Evolutionary conservation across 2,888 invertebrate genomes (phyloP).

Genomic region (Meganola albula): DNA sequence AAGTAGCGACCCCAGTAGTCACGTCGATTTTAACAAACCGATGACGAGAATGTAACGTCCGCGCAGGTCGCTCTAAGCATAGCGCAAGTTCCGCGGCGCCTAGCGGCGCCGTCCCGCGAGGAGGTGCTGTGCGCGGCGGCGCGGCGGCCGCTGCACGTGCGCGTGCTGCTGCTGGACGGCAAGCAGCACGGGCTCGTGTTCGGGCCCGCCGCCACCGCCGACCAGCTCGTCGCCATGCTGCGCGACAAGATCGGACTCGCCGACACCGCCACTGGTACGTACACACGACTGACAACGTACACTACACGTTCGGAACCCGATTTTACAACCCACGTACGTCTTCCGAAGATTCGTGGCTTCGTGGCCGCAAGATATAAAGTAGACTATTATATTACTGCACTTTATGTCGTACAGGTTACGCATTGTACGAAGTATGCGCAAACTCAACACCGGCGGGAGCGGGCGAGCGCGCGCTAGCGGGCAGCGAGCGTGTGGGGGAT

Average conservation of each 20-base stretch:
- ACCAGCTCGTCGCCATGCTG: constrained; percentile 91
- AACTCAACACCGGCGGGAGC: constrained; percentile 76
- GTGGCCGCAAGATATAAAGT: no score
- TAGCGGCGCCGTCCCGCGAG: constrained; percentile 94
- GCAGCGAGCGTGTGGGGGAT: constrained; percentile 94
- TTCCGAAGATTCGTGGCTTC: no score
- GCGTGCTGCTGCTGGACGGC: constrained; percentile 95
- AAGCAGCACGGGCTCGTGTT: constrained; percentile 97
- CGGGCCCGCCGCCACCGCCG: constrained; percentile 94
- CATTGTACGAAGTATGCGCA: constrained; percentile 94
- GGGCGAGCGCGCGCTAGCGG: constrained; percentile 87
- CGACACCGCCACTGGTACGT: constrained; percentile 82
- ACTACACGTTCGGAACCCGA: no score
- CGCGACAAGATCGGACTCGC: constrained; percentile 92
- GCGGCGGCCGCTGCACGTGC: constrained; percentile 91
- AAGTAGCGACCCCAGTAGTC: no score
- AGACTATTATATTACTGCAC: no score
- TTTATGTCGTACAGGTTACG: constrained; percentile 92
- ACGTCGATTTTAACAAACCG: no score
- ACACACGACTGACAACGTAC: no score
- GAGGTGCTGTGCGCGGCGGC: constrained; percentile 96
- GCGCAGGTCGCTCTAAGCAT: constrained; percentile 68
- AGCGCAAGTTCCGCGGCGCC: constrained; percentile 82
- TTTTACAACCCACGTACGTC: no score
- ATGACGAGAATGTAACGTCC: no score